Base-by-base conservation (phyloP, 2,888 invertebrate genomes). In the Rapana venosa region DNA sequence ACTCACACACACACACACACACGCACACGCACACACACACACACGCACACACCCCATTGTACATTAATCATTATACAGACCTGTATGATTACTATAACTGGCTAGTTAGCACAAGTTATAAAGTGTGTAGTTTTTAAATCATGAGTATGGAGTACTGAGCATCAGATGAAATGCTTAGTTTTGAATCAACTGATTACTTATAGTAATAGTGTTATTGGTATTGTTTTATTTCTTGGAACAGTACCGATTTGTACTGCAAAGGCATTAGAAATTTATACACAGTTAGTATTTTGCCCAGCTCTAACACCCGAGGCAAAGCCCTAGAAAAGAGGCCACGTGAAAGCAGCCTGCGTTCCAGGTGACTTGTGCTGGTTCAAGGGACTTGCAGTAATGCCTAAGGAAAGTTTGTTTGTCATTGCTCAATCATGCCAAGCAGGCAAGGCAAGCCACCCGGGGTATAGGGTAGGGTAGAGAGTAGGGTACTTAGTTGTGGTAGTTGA, bases 401-500 rank as follows among this genome's bases (percentile, higher is more conserved):
- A 83, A 83, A 83, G 36, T 83, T 47, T 83, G 81, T 83, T 83
- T 83, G 81, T 83, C 81, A 83, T 83, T 83, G 81, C 81, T 83
- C 81, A 83, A 36, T 83, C 81, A 83, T 47, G 81, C 81, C 26
- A 5, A 36, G 15, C 81, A 79, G 30, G 74, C 74, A 47, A 47
- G 47, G 47, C 47, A 47, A 47, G 47, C 47, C 47, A 66, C 66
- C 26, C 20, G 13, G 26, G 66, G 66, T 17, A 26, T 22, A 32
- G 79, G 79, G 79, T 35, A 35, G 81, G 36, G 22, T 26, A 83
- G 36, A 83, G 35, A 47, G 15, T 26, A 20, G 77, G 22, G 22
- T 74, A 47, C 74, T 61, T 61, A 61, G 32, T 32, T 15, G 15
- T 15, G 77, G 30, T 32, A 32, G 22, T n/a, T n/a, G 26, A 79